phyloP scores from a whole-genome alignment of 2,888 invertebrate genomes.

The Diploptera punctata region DNA sequence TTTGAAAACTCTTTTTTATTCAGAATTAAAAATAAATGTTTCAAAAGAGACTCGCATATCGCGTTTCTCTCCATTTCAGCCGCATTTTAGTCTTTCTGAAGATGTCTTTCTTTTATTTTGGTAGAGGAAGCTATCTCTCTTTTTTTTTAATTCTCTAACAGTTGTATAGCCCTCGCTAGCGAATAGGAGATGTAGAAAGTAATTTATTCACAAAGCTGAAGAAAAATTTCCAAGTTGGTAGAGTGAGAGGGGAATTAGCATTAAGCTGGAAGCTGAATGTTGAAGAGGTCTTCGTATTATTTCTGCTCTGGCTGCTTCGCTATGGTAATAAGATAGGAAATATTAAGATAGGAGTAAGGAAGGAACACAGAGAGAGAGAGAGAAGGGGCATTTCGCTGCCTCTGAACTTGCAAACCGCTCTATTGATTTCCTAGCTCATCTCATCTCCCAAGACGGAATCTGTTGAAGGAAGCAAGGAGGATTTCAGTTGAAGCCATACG shows the following conservation, averaged over 20 bases:
- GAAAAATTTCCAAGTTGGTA: neutral
- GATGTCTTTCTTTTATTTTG: neutral
- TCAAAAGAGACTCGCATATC: too few species aligned
- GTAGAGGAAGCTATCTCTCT: too few species aligned
- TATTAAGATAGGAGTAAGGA: slow-evolving; percentile 31
- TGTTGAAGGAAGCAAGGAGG: slow-evolving; percentile 21
- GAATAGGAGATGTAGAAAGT: neutral
- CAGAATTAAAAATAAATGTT: too few species aligned
- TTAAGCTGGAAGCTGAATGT: neutral
- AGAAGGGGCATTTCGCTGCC: slow-evolving; percentile 23
- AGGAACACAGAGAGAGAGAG: neutral
- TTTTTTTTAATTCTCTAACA: neutral
- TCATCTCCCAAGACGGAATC: slow-evolving; percentile 37
- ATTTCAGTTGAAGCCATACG: slow-evolving; percentile 10
- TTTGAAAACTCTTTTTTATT: too few species aligned
- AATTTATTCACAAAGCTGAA: neutral
- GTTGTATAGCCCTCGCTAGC: neutral
- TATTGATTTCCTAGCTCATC: slow-evolving; percentile 38
- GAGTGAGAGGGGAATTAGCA: neutral
- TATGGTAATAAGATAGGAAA: slow-evolving; percentile 28
- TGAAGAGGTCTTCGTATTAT: slow-evolving; percentile 11
- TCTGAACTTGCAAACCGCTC: slow-evolving; percentile 30
- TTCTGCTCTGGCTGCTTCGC: slow-evolving; percentile 15
- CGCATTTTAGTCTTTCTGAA: too few species aligned
- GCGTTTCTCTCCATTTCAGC: too few species aligned